Conservation (phyloP, 1,140 invertebrate genomes). For the Drosophila bipectinata region DNA sequence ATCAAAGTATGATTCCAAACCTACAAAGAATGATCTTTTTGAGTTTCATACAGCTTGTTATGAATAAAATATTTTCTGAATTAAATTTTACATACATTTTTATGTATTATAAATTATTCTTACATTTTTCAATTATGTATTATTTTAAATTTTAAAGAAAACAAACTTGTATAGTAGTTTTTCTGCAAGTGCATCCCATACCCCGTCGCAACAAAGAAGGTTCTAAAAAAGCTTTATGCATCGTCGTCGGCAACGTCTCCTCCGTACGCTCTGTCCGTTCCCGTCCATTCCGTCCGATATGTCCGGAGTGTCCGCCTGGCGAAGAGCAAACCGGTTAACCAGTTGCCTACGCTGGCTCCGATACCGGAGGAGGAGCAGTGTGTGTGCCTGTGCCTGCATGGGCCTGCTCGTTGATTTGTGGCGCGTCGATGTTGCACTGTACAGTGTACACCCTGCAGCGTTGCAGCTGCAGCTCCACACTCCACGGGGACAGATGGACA, state of each 20-base stretch:
- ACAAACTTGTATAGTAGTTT: background rate
- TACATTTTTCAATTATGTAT: background rate
- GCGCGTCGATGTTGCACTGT: conserved; percentile 61
- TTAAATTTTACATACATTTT: too few relatives aligned
- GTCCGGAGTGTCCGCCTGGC: conserved; percentile 23
- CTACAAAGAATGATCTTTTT: too few relatives aligned
- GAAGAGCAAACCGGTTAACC: conserved; percentile 50
- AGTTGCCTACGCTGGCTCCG: conserved; percentile 42
- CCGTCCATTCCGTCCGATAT: conserved; percentile 18
- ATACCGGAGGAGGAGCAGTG: conserved; percentile 14
- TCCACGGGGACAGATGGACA: conserved; percentile 44
- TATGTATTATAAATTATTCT: background rate
- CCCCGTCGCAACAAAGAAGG: conserved; percentile 72
- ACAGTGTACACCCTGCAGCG: conserved; percentile 76
- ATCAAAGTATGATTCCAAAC: too few relatives aligned
- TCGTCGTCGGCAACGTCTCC: conserved; percentile 51
- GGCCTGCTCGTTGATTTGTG: conserved; percentile 63
- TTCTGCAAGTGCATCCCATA: conserved; percentile 42
- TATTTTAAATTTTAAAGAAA: background rate
- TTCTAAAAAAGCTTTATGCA: conserved; percentile 79
- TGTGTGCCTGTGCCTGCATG: conserved; percentile 6
- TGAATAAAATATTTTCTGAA: too few relatives aligned
- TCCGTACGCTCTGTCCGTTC: conserved; percentile 9
- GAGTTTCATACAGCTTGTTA: too few relatives aligned
- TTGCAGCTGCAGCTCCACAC: conserved; percentile 69